Evolutionary conservation across 2,888 invertebrate species (phyloP), one percentile per base, ranked within the genome.

Genomic region (Gonocerus acuteangulatus): DNA sequence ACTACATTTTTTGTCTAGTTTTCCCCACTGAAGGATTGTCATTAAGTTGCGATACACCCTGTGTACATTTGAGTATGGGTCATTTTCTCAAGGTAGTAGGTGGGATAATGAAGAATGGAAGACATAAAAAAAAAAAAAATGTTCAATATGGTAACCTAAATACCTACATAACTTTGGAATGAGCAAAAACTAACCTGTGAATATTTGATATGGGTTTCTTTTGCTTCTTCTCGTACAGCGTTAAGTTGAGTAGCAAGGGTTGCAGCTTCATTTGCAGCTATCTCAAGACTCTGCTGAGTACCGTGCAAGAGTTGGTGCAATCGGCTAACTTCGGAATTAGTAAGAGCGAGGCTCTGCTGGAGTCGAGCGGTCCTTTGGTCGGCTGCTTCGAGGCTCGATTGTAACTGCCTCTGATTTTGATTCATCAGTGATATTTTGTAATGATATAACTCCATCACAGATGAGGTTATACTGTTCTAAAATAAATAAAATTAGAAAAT

Each of bases 361-460:
- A 80, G 70, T 66, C 77, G 76, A 1, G 76, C 76, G 42, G 77
- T 74, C 52, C 77, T 73, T 68, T 75, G 76, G 15, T 76, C 77
- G 0, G 79, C 78, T 0, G 79, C 79, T 70, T 80, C 79, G 36
- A 78, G 72, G 67, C 77, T 78, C 2, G 73, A 73, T 69, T 78
- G 74, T 45, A 78, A 75, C 0, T 76, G 74, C 32, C 76, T 71
- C 70, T 80, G 79, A 0, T 78, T 75, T 63, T 79, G 77, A 9
- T 74, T 74, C 75, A 80, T 75, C 16, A 78, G 72, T 2, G 80
- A 78, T 72, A 86, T 75, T 71, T 85, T 85, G 71, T 84, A 85
- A 18, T 85, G 84, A 61, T 85, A 86, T 64, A 86, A 70, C 71
- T 86, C 86, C 81, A 86, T 86, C 2, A 86, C 80, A 48, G 84